phyloP scores from a whole-genome alignment of 2,888 invertebrate genomes.

The Coenonympha arcania region DNA sequence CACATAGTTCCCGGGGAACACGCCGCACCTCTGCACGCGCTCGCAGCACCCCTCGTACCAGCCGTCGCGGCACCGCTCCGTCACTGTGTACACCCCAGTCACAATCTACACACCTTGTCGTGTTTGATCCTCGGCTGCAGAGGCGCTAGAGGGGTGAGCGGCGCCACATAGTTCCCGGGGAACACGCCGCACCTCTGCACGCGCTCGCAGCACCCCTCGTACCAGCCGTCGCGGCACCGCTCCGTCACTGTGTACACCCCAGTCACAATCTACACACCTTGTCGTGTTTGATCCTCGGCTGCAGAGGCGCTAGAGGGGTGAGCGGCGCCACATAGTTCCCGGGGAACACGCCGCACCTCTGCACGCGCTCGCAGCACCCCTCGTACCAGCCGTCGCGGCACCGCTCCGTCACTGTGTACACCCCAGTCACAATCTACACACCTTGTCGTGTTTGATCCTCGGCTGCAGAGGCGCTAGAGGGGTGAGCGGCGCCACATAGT shows the following conservation, averaged over 20 bases:
- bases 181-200: constrained; percentile 88
- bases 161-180: constrained; percentile 90
- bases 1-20: constrained; percentile 93
- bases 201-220: constrained; percentile 86
- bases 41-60: constrained; percentile 91
- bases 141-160: constrained; percentile 62
- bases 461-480: constrained; percentile 51
- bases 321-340: constrained; percentile 86
- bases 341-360: constrained; percentile 89
- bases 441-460: constrained; percentile 40
- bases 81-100: constrained; percentile 87
- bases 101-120: constrained; percentile 37
- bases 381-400: constrained; percentile 94
- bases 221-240: constrained; percentile 92
- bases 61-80: constrained; percentile 90
- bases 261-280: constrained; percentile 36
- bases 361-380: constrained; percentile 84
- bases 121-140: constrained; percentile 32
- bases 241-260: constrained; percentile 88
- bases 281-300: constrained; percentile 34
- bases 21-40: constrained; percentile 84
- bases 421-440: constrained; percentile 54
- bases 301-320: constrained; percentile 62
- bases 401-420: constrained; percentile 88
- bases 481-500: constrained; percentile 81